Base-by-base conservation (phyloP, 2,888 invertebrate genomes). In the Sycophila texana region DNA sequence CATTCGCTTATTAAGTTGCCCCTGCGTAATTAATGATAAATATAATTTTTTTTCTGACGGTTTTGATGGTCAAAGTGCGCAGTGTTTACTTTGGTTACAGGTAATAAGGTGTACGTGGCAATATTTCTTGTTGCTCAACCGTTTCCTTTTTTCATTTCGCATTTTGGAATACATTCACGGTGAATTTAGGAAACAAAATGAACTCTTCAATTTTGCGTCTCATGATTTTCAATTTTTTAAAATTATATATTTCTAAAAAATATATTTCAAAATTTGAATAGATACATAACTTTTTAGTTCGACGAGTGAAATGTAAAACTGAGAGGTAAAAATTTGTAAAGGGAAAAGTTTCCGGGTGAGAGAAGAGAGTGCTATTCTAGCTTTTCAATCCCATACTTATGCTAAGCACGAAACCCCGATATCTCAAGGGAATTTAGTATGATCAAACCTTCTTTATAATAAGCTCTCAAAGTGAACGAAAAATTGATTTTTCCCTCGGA, bases 371-470 rank as follows among this genome's bases (percentile, higher is more conserved):
- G 39, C 63, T 47, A n/a, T 58, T 20, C 57, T n/a, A 18, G 39
- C 26, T 63, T 60, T 60, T 60, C 60, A 22, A 57, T 60, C 49
- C 22, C 71, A 60, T 71, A 71, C 60, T 60, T 49, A 71, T 71
- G 49, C 71, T 12, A 26, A 22, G 71, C 71, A 71, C 71, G 71
- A 47, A 26, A 39, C 39, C 60, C 14, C 60, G 49, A 71, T 71
- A 26, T 60, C 60, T 60, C 71, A 49, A 10, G 53, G 53, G 71
- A 30, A 49, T 49, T 39, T 14, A 49, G 22, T 26, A 22, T 47
- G 47, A 58, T 13, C 49, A 66, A 57, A 58, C 39, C 58, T 58
- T 47, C n/a, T 20, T 20, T 10, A 16, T 22, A 22, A 71, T 20
- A 51, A 66, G 51, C 14, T 13, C 14, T 66, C 49, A 66, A 51